phyloP scores from a whole-genome alignment of 1,140 invertebrate genomes.

The Argopecten irradians region DNA sequence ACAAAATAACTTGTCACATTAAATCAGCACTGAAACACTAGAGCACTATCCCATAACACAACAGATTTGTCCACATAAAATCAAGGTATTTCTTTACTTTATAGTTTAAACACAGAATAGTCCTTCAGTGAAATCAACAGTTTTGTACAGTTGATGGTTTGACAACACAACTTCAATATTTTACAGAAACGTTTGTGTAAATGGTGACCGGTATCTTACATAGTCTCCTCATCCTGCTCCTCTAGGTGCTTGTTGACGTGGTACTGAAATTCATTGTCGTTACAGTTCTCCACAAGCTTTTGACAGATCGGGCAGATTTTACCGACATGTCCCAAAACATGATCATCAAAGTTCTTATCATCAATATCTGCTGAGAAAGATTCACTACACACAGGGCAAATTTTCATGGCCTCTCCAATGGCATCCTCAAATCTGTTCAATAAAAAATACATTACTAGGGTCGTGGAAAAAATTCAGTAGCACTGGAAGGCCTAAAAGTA shows the following conservation, averaged over 20 bases:
- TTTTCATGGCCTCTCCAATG: slow-evolving; percentile 56
- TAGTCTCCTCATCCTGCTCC: background rate
- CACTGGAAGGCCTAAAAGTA: no score
- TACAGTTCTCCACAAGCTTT: slow-evolving; percentile 46
- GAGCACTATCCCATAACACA: no score
- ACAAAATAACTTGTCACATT: no score
- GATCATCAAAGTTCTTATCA: slow-evolving; percentile 45
- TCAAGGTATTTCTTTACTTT: no score
- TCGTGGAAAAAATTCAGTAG: background rate
- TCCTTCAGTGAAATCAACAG: no score
- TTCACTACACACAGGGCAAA: slow-evolving; percentile 56
- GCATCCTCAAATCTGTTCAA: slow-evolving; percentile 57
- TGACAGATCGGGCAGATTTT: slow-evolving; percentile 57
- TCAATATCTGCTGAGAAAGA: slow-evolving; percentile 50
- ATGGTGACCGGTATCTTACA: background rate
- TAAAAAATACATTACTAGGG: background rate
- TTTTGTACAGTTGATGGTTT: background rate
- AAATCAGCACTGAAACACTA: no score
- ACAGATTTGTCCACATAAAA: no score
- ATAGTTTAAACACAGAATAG: no score
- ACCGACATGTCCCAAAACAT: slow-evolving; percentile 52
- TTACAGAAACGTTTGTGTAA: background rate
- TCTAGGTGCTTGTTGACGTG: slow-evolving; percentile 51
- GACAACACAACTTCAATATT: background rate
- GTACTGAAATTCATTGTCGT: slow-evolving; percentile 43